Base-by-base conservation (phyloP, 1,140 invertebrate species). In the Drosophila dunni region DNA sequence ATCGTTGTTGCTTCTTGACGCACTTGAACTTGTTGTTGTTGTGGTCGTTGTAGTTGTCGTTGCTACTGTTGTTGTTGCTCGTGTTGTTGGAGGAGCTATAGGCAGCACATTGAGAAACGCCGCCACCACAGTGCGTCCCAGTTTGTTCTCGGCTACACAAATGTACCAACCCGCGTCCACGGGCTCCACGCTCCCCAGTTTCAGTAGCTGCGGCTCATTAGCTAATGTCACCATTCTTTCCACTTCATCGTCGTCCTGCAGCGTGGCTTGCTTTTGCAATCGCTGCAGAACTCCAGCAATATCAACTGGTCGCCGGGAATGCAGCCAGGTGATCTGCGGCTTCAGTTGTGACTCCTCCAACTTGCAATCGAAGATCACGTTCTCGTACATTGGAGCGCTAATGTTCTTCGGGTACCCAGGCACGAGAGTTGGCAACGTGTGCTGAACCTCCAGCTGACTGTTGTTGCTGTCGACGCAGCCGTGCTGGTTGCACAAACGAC, bases 151-250 rank as follows among this genome's bases (percentile, higher is more conserved):
- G 0, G 97, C 98, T 2, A 98, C 94, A 89, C 98, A 99, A 0
- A 97, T 96, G 88, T 99, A 99, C 96, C 97, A 98, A 0, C 97
- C 98, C 85, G 97, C 96, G 86, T 98, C 96, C 51, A 95, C 95
- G 68, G 95, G 93, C 0, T 96, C 97, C 0, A 98, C 96, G 90
- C 98, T 98, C 56, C 94, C 93, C 15, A 99, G 86, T 7, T 94
- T 94, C 7, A 98, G 92, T 10, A 96, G 91, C 92, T 98, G 96
- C n/a, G 86, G 89, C 36, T 76, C 60, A 11, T 88, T 68, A 11
- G 54, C 46, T 10, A n/a, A 53, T 1, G 72, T 69, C 7, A 53
- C 11, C 56, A 91, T 24, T 1, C 0, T 34, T 0, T 4, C 20
- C 1, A 69, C 40, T 15, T 56, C 64, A 8, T 42, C n/a, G 7